Base-by-base conservation (phyloP, 2,888 invertebrate species). In the Eilema griseolum region DNA sequence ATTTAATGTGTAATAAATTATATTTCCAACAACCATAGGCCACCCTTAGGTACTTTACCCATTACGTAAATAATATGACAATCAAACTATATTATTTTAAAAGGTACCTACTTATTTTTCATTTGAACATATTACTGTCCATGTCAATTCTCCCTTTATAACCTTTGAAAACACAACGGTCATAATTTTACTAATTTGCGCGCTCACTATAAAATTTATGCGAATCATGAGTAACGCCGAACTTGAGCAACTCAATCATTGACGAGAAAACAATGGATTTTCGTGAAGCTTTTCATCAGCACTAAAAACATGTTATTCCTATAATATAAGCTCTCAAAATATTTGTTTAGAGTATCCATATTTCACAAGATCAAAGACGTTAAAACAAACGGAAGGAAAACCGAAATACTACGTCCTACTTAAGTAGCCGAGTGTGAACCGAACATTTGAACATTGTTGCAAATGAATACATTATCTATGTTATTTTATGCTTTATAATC, bases 381-480 rank as follows among this genome's bases (percentile, higher is more conserved):
- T 56, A 57, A 28, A 57, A 59, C 56, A 63, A 66, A 72, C 67
- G 62, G 20, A 62, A 60, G 68, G 57, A 73, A 71, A 68, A 57
- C 28, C 60, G n/a, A 68, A 68, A 69, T 72, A 71, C 67, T 61
- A 31, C 69, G 76, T 78, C 73, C 72, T 61, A 78, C 66, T 72
- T 81, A 62, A 71, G 64, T 69, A 64, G 10, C 26, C 63, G 60
- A 62, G 61, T 59, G 60, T 69, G 62, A 66, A 33, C 52, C 66
- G 65, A 52, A 78, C 75, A 77, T 75, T 77, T 78, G 65, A 52
- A 79, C 75, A 77, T 75, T 77, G 81, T 79, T 75, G 81, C 75
- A 77, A 79, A 84, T 81, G 75, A 81, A 79, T 77, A 75, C 75
- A 79, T 79, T 78, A 79, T 73, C 76, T 78, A 76, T 68, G 72